Conservation (phyloP, 1,140 invertebrate species). For the Leguminivora glycinivorella region DNA sequence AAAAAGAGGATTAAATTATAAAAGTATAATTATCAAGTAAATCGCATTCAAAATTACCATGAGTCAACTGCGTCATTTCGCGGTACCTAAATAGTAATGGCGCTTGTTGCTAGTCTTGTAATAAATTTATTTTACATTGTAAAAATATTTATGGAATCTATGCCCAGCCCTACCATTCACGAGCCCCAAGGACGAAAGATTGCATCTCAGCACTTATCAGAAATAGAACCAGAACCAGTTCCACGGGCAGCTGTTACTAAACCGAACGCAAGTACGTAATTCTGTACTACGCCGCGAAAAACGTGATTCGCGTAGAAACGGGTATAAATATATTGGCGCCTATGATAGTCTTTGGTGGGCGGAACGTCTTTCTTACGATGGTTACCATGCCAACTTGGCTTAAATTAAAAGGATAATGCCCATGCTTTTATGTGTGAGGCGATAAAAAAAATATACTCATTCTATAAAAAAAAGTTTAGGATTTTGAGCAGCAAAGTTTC, state of each 20-base stretch:
- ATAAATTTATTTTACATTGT: too few relatives aligned
- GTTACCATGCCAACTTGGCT: not conserved
- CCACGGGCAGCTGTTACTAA: constrained; percentile 64
- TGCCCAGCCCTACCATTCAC: constrained; percentile 41
- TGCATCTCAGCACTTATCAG: constrained; percentile 47
- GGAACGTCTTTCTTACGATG: not conserved
- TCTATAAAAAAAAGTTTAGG: too few relatives aligned
- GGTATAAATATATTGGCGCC: constrained; percentile 25
- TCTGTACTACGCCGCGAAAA: constrained; percentile 44
- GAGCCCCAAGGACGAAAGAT: constrained; percentile 53
- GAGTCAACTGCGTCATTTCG: too few relatives aligned
- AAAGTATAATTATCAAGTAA: too few relatives aligned
- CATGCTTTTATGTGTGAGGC: too few relatives aligned
- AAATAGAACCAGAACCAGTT: constrained; percentile 66
- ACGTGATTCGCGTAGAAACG: constrained; percentile 73
- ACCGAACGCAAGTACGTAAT: constrained; percentile 48
- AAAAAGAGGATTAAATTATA: not conserved
- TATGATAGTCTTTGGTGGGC: not conserved
- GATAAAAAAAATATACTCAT: too few relatives aligned
- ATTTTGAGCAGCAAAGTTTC: too few relatives aligned
- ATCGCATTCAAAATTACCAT: too few relatives aligned
- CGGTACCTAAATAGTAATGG: too few relatives aligned
- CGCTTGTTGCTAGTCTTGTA: too few relatives aligned
- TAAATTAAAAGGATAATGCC: constrained; percentile 39
- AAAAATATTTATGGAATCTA: not conserved